Conservation (phyloP, 2,888 invertebrate species). For the Tanypteryx hageni region DNA sequence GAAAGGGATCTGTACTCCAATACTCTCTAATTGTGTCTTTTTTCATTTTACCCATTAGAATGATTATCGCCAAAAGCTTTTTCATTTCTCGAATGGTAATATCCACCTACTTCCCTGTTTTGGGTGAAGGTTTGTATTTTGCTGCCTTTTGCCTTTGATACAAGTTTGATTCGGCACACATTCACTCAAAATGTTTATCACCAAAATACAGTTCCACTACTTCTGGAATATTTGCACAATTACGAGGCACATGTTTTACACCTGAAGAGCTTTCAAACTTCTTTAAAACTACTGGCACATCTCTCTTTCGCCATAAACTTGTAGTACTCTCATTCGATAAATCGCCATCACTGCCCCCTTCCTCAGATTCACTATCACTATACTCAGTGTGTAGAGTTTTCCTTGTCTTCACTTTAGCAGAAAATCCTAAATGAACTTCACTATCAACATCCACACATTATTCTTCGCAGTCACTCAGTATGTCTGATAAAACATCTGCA, state of each 20-base stretch:
- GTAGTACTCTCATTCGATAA: not conserved
- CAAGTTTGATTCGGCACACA: not conserved
- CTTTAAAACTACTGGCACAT: not conserved
- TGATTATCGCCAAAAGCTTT: not conserved
- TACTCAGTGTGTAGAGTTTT: not conserved
- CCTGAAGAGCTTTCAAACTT: not conserved
- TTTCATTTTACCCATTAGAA: not conserved
- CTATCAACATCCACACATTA: not conserved
- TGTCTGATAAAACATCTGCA: constrained; percentile 5
- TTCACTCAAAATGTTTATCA: not conserved
- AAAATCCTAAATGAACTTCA: no score
- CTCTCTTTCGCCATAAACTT: no score
- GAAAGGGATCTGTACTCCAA: constrained; percentile 4
- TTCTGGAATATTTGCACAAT: not conserved
- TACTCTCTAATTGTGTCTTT: not conserved
- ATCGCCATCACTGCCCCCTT: not conserved
- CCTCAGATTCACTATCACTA: not conserved
- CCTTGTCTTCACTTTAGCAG: not conserved
- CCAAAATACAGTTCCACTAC: constrained; percentile 31
- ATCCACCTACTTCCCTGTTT: not conserved
- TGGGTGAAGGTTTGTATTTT: not conserved
- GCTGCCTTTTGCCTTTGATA: not conserved
- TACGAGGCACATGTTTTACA: not conserved
- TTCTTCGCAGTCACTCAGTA: not conserved
- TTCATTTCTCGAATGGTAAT: not conserved